These are phyloP conservation scores for Lathamus discolor DNA, from an alignment of 2,113 vertebrate species.

Conservation along the genomic window DNA sequence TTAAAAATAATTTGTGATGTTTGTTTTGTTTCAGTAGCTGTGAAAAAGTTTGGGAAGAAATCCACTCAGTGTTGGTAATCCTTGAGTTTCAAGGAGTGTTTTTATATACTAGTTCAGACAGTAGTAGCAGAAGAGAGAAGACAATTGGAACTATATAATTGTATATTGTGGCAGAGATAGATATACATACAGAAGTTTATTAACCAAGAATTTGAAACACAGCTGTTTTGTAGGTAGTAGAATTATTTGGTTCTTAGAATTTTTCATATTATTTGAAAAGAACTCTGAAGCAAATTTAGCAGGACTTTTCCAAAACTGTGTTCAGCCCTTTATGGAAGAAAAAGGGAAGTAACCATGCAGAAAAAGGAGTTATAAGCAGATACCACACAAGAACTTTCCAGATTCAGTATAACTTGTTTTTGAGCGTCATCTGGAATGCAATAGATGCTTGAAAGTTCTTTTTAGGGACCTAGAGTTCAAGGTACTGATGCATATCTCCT, in stretches of 20 bases:
- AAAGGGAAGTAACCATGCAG: not conserved
- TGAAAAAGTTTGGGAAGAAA: not conserved
- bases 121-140: not conserved
- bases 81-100: not conserved
- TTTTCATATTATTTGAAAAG: not conserved
- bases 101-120: not conserved
- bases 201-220: not conserved
- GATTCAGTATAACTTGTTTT: not conserved
- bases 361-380: not conserved
- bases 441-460: not conserved
- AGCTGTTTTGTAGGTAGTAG: not conserved
- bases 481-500: not conserved
- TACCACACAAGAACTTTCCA: too few relatives aligned
- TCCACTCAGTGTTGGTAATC: not conserved
- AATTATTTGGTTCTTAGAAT: not conserved
- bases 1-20: not conserved
- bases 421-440: not conserved
- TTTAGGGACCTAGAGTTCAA: not conserved
- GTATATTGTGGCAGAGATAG: not conserved
- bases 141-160: not conserved
- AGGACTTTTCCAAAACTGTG: not conserved
- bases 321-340: not conserved
- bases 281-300: not conserved
- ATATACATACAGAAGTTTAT: not conserved
- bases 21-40: not conserved